These are phyloP conservation scores for Beroe forskalii DNA, from an alignment of 37 sponge, comb jelly and placozoan species.

Conservation along the genomic window DNA sequence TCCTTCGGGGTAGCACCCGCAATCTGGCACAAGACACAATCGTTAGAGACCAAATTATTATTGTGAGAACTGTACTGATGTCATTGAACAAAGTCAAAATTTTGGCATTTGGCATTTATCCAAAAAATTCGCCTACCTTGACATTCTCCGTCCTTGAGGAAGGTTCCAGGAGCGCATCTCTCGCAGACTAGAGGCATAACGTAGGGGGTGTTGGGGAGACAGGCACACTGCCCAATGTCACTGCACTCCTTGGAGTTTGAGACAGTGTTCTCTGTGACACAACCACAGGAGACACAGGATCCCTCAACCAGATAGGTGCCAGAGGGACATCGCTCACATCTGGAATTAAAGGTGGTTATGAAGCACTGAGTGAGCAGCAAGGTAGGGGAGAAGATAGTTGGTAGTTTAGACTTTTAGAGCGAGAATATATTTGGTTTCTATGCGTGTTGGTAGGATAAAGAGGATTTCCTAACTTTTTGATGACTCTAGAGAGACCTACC, in stretches of 20 bases:
- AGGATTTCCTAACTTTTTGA: background rate
- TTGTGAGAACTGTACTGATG: too few relatives aligned
- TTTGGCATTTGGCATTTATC: background rate
- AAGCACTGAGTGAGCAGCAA: too few relatives aligned
- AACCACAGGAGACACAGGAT: conserved; percentile 74
- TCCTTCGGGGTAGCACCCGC: conserved; percentile 1
- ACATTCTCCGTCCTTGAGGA: conserved; percentile 7
- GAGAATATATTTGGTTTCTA: too few relatives aligned
- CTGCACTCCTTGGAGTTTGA: conserved; percentile 67
- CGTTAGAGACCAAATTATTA: too few relatives aligned
- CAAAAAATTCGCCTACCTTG: background rate
- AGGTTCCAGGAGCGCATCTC: conserved; percentile 1
- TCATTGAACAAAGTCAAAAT: background rate
- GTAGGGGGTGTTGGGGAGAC: conserved; percentile 50
- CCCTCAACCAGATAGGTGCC: conserved; percentile 69
- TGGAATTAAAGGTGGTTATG: too few relatives aligned
- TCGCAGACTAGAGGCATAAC: background rate
- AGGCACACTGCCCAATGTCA: conserved; percentile 73
- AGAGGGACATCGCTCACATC: conserved; percentile 71
- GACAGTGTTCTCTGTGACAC: conserved; percentile 65
- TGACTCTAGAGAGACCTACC: too few relatives aligned
- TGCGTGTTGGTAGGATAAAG: background rate
- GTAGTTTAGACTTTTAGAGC: too few relatives aligned
- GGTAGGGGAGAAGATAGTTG: too few relatives aligned
- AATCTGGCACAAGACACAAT: background rate